Conservation (phyloP, 2,888 invertebrate genomes). For the Xestia ashworthii region DNA sequence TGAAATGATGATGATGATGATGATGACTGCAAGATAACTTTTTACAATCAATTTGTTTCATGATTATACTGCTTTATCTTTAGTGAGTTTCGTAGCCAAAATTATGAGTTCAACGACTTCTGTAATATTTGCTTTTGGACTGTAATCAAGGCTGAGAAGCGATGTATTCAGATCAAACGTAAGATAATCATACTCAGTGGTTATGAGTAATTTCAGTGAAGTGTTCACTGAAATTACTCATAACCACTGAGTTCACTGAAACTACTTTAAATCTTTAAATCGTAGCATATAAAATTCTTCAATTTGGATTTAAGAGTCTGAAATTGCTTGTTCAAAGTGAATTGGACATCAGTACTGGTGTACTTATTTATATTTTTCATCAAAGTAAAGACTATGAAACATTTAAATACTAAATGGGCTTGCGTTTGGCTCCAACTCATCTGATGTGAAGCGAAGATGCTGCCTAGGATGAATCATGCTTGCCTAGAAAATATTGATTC, state of each 20-base stretch:
- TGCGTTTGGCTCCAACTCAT: too few species aligned
- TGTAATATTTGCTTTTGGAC: conserved; percentile 20
- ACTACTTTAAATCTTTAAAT: neutral
- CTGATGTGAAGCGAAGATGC: too few species aligned
- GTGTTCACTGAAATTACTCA: too few species aligned
- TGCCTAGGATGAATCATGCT: too few species aligned
- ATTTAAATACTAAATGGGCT: too few species aligned
- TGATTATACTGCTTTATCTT: conserved; percentile 3
- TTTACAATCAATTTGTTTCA: conserved; percentile 5
- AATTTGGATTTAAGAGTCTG: neutral
- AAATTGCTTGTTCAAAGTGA: neutral
- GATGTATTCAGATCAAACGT: conserved; percentile 21
- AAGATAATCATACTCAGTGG: neutral
- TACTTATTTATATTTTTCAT: neutral
- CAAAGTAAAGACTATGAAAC: neutral
- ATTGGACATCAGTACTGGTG: neutral
- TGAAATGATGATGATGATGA: too few species aligned
- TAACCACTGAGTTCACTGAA: too few species aligned
- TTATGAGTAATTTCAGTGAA: conserved; percentile 12
- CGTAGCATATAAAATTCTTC: neutral
- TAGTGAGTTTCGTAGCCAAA: conserved; percentile 16
- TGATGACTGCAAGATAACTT: neutral
- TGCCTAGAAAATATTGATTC: too few species aligned
- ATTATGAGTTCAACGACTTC: conserved; percentile 45
- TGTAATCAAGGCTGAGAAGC: conserved; percentile 31